Evolutionary conservation across 1,140 invertebrate species (phyloP).

Genomic region (Plodia interpunctella): DNA sequence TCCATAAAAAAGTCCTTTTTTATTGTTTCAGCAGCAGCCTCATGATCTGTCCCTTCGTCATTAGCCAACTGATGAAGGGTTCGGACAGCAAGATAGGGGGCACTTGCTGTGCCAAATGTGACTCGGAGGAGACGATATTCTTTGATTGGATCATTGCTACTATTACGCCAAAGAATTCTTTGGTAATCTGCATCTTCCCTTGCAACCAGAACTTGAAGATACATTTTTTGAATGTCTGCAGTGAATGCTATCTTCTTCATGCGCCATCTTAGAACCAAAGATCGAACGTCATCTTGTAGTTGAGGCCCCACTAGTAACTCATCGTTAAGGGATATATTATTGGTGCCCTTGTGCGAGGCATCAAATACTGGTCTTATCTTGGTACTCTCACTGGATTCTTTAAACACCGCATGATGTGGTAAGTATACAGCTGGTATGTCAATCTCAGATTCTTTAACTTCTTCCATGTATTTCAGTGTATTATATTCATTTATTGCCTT

Average conservation of each 20-base stretch:
- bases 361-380: conserved; percentile 46
- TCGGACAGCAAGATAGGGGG: conserved; percentile 27
- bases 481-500: conserved; percentile 52
- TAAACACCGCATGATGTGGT: conserved; percentile 41
- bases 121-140: conserved; percentile 33
- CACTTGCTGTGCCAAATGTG: conserved; percentile 37
- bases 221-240: conserved; percentile 65
- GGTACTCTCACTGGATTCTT: conserved; percentile 38
- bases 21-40: conserved; percentile 18
- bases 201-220: conserved; percentile 43
- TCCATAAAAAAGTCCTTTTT: conserved; percentile 46
- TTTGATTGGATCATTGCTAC: conserved; percentile 1
- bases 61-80: conserved; percentile 36
- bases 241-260: conserved; percentile 45
- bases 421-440: conserved; percentile 30
- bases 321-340: conserved; percentile 58
- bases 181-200: conserved; percentile 48
- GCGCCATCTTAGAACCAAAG: conserved; percentile 62
- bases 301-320: conserved; percentile 52
- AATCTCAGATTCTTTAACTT: conserved; percentile 19
- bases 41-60: conserved; percentile 23
- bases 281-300: conserved; percentile 59
- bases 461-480: conserved; percentile 39
- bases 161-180: conserved; percentile 57
- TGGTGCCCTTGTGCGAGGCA: conserved; percentile 45